A percentile compares a stretch with the other conserved stretches of the same genome.
Conservation (phyloP, 2,113 vertebrate genomes). For the Mirza zaza region DNA sequence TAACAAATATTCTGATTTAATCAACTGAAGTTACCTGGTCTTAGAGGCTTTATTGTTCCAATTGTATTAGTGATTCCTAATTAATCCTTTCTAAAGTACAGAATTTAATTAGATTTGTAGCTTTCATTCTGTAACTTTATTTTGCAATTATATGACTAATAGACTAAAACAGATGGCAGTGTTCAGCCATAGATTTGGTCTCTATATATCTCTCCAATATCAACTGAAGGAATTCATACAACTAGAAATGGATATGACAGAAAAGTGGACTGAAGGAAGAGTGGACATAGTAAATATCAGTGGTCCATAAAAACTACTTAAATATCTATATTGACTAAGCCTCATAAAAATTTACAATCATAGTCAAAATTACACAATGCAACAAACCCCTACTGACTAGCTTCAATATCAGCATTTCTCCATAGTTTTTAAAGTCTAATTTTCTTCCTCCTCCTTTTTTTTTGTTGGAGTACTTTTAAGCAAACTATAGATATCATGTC, state of each 20-base stretch:
- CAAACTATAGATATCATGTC: background rate
- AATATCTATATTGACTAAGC: background rate
- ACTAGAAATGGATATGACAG: slow-evolving; percentile 47
- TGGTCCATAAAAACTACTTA: background rate
- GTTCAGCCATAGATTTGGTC: slow-evolving; percentile 46
- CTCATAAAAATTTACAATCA: background rate
- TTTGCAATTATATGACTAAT: slow-evolving; percentile 50
- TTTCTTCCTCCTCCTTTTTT: background rate
- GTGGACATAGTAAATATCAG: background rate
- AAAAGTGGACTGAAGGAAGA: slow-evolving; percentile 32
- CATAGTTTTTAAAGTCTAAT: background rate
- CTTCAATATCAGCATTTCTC: background rate
- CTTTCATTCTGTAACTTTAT: slow-evolving; percentile 56
- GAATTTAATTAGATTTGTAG: slow-evolving; percentile 44
- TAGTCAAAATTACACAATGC: background rate
- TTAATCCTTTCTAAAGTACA: slow-evolving; percentile 37
- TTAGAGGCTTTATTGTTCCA: background rate
- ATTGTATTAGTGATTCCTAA: background rate
- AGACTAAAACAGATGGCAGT: slow-evolving; percentile 74
- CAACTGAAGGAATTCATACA: slow-evolving; percentile 71
- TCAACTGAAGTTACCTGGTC: background rate
- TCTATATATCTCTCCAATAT: slow-evolving; percentile 72
- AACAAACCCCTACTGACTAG: background rate
- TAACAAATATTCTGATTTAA: background rate
- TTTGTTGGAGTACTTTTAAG: background rate